Evolutionary conservation across 2,113 vertebrate species (phyloP), one percentile per base, ranked within the genome.

Genomic region (Hymenochirus boettgeri): DNA sequence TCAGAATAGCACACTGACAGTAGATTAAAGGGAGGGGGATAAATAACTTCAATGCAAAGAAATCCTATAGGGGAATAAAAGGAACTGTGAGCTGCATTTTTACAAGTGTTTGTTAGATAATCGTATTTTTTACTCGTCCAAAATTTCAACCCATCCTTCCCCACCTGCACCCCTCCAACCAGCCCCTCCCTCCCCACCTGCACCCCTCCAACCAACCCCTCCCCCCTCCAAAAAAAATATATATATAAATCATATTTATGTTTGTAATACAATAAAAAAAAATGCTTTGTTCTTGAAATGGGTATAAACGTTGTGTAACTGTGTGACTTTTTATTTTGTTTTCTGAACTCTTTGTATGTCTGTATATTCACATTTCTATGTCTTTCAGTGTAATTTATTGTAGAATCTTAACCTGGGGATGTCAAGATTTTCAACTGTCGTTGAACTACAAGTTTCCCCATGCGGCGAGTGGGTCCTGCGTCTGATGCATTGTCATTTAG

Each of bases 111-210:
- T 11, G 4, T n/a, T n/a, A n/a, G n/a, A n/a, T n/a, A 33, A 22
- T 19, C 21, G 54, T 57, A 35, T 57, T 57, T 57, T 57, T 57
- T 57, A 57, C 18, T 10, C 37, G 54, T 57, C 54, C 54, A 57
- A 19, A 35, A 57, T 57, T 57, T 57, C 54, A 33, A 22, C 19
- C 31, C 26, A 35, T 57, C 4, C 17, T 29, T 31, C n/a, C 27
- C 26, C 2, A 8, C 24, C 24, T 31, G 10, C 11, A 57, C 54
- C 46, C 39, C 39, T 4, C 17, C 39, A 6, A 42, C 39, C 54
- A 33, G 15, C 19, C 31, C 26, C 37, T 57, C 4, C 17, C 18
- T 31, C n/a, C 27, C 26, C 2, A 8, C 24, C 24, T 31, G 10
- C 11, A 57, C 54, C 46, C 39, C 39, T 4, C 17, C 39, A 6